Evolutionary conservation across 2,888 invertebrate species (phyloP), one percentile per base, ranked within the genome.

Genomic region (Heliothis peltigera): DNA sequence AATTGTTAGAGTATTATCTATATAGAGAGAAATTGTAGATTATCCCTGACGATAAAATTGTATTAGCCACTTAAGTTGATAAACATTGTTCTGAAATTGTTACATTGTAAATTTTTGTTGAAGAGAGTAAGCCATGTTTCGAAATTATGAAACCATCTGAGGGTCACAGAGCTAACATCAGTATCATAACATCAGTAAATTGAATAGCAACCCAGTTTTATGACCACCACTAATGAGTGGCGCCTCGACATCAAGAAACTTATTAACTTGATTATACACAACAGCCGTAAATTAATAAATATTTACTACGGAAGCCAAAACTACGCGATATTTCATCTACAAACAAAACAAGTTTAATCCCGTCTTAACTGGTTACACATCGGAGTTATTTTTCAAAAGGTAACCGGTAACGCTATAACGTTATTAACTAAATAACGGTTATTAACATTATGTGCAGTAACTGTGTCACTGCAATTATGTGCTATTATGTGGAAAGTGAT

Each of bases 361-460:
- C 61, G 57, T 56, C 32, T 63, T 49, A 64, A 51, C 43, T 19
- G 8, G 44, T 44, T 18, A 19, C 18, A 44, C 49, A 61, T 39
- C 43, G 60, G 19, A 64, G 52, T 57, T 60, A 66, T 62, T 63
- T 57, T 67, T 67, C 57, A 70, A 65, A 71, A 75, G 47, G 51
- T 60, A 57, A 42, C 68, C 60, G 42, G 69, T 56, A n/a, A n/a
- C n/a, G n/a, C 10, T 12, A 52, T 64, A 64, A 64, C 58, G 66
- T 72, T 79, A 71, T 70, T 76, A 76, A 66, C 64, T 2, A 73
- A 78, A 80, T 79, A 73, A 57, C 77, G 49, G 80, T 51, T 73
- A 76, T 73, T 73, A 67, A 8, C 39, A 60, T 67, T 58, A 48
- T 73, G 62, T 52, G 67, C 61, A 43, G 32, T 54, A 67, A 64